A percentile compares a stretch with the other conserved stretches of the same genome.
phyloP scores from a whole-genome alignment of 2,113 vertebrate genomes.

The Vulpes ferrilata region DNA sequence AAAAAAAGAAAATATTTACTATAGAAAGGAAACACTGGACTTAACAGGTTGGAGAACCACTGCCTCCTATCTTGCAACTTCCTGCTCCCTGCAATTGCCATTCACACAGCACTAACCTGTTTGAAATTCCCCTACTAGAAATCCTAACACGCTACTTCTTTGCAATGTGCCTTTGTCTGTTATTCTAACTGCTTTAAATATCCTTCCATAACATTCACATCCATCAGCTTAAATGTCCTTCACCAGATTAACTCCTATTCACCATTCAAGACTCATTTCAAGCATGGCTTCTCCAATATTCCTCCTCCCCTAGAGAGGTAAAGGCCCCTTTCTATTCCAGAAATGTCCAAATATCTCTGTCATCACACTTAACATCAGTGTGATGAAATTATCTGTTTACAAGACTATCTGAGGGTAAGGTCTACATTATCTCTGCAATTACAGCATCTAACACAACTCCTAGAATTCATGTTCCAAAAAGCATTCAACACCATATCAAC shows the following conservation, averaged over 20 bases:
- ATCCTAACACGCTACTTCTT: neutral
- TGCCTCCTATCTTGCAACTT: neutral
- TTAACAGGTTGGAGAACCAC: neutral
- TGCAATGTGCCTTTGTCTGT: neutral
- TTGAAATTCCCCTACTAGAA: neutral
- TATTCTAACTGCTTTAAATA: neutral
- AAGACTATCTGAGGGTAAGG: neutral
- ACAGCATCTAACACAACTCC: neutral
- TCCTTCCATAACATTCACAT: neutral
- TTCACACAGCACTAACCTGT: neutral
- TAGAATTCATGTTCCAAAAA: neutral
- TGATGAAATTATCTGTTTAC: neutral
- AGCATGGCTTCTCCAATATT: neutral
- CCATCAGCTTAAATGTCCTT: neutral
- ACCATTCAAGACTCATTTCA: slow-evolving; percentile 10
- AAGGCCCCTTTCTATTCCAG: neutral
- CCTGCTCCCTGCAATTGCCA: neutral
- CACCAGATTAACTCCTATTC: neutral
- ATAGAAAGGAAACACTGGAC: neutral
- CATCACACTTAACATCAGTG: neutral
- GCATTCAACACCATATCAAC: neutral
- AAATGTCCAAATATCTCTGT: neutral
- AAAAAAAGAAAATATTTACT: neutral
- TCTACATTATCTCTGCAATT: neutral
- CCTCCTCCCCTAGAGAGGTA: neutral